Conservation (phyloP, 2,113 vertebrate species). For the Alethe castanea region DNA sequence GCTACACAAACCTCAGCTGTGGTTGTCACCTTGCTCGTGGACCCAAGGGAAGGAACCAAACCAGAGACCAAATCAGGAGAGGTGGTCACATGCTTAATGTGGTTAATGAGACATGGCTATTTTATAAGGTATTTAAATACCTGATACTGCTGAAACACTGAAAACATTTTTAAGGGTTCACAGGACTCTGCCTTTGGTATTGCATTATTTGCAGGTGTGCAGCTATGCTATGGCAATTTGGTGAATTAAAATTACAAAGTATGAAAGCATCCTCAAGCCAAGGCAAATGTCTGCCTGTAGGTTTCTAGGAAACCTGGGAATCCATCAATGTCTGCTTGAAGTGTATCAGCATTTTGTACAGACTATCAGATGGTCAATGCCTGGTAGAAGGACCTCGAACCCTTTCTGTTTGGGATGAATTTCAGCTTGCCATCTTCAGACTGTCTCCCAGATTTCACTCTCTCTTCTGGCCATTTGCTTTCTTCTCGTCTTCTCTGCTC, state of each 20-base stretch:
- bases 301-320: background rate
- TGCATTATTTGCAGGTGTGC: background rate
- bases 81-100: background rate
- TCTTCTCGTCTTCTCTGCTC: background rate
- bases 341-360: background rate
- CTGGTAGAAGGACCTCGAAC: background rate
- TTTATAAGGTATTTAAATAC: background rate
- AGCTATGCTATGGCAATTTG: background rate
- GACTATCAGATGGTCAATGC: background rate
- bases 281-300: background rate
- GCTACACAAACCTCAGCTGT: background rate
- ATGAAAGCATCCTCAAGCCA: background rate
- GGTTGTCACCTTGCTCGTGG: background rate
- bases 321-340: background rate
- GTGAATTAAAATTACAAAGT: background rate
- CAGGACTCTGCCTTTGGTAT: background rate
- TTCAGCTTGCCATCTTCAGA: background rate
- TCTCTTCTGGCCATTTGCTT: background rate
- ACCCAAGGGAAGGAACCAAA: background rate
- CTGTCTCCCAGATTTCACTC: background rate
- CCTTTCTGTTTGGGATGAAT: background rate
- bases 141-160: background rate
- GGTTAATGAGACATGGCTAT: background rate
- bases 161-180: background rate
- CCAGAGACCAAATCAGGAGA: background rate